Evolutionary conservation across 2,113 vertebrate genomes (phyloP).

Genomic region (Parus major): DNA sequence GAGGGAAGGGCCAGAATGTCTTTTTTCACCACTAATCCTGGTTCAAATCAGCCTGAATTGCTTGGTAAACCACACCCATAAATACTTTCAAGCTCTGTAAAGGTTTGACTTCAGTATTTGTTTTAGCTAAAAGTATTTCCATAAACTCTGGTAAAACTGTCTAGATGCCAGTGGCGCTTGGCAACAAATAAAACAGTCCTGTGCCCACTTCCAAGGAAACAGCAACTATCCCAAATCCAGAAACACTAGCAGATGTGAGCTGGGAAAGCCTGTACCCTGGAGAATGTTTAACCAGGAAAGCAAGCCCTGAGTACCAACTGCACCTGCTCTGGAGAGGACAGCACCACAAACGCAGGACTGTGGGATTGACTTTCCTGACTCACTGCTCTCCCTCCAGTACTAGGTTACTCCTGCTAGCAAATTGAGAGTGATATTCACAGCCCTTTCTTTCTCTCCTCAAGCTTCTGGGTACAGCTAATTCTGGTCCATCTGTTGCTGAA

Average conservation of each 20-base stretch:
- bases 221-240: not conserved
- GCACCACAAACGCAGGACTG: rapidly evolving
- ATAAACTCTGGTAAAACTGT: not conserved
- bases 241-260: not conserved
- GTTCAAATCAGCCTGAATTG: not conserved
- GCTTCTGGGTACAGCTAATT: not conserved
- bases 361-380: not conserved
- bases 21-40: not conserved
- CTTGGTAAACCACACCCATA: not conserved
- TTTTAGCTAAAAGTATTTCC: not conserved
- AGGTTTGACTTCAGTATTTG: not conserved
- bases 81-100: not conserved
- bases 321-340: not conserved
- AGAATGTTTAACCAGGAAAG: not conserved
- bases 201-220: not conserved
- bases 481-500: not conserved
- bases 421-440: not conserved
- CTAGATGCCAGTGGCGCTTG: not conserved
- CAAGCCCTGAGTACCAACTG: not conserved
- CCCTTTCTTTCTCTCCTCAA: not conserved
- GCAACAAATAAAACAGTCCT: not conserved
- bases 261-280: not conserved
- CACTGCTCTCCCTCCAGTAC: rapidly evolving
- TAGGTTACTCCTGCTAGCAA: not conserved
- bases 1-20: not conserved